Evolutionary conservation across 1,140 invertebrate species (phyloP), one percentile per base, ranked within the genome.

Genomic region (Sycophila sp.): DNA sequence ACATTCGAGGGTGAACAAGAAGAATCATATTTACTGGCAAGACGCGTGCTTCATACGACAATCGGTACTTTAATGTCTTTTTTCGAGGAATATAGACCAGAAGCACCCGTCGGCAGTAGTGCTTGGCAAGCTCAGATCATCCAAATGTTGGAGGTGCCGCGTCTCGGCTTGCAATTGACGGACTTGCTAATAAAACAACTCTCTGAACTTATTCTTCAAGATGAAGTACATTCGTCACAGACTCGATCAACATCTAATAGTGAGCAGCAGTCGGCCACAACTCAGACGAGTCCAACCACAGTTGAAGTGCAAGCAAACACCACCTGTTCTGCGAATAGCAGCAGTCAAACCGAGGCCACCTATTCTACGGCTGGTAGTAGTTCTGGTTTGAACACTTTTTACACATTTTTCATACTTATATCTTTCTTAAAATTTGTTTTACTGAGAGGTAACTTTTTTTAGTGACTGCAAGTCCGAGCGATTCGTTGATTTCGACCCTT

Each of bases 101-200:
- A 7, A 78, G 77, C 59, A 75, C 76, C 13, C 76, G 75, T 3
- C 71, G 80, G 10, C 32, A 77, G 69, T 38, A 78, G 77, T 47
- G 71, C 80, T 53, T 74, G 78, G 8, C 76, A 78, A 56, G 76
- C 81, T 38, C 80, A 81, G 60, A 81, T 82, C 17, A 32, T 40
- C 19, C 69, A 79, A 74, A 73, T 85, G 67, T 80, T 81, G 59
- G 66, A 80, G 11, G 72, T 86, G 28, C 74, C 85, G 2, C 79
- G 84, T 42, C 72, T 86, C 24, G 84, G 85, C 11, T 66, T 85
- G 28, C 77, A 85, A 76, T 60, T 86, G 53, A 85, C 83, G 42
- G 82, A 85, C 67, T 71, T 85, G 4, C 53, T 87, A 7, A 58
- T 86, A 2, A 78, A 78, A 8, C 83, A 85, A 58, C 75, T 85